Evolutionary conservation across 2,888 invertebrate species (phyloP).

Genomic region (Dastarcus helophoroides): DNA sequence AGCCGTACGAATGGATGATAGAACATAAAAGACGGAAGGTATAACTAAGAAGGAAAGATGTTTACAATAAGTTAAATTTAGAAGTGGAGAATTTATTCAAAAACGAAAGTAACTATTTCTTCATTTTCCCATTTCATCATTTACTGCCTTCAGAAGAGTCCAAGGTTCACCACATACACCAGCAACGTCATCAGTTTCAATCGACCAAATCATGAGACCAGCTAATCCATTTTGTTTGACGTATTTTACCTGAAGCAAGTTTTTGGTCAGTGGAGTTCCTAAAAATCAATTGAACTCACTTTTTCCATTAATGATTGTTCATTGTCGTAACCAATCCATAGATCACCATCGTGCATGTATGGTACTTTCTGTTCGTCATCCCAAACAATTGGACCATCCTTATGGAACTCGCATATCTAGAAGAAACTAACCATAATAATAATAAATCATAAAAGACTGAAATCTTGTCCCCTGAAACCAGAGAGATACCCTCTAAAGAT

Average conservation of each 20-base stretch:
- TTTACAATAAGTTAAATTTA: too few relatives aligned
- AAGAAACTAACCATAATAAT: too few relatives aligned
- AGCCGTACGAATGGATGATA: too few relatives aligned
- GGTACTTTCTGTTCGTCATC: slow-evolving; percentile 8
- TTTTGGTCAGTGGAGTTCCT: too few relatives aligned
- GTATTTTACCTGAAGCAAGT: slow-evolving; percentile 8
- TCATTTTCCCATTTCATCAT: too few relatives aligned
- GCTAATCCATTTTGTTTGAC: slow-evolving; percentile 7
- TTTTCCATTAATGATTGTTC: slow-evolving; percentile 6
- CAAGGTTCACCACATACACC: slow-evolving; percentile 15
- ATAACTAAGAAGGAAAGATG: too few relatives aligned
- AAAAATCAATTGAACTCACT: slow-evolving; percentile 5
- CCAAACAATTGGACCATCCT: slow-evolving; percentile 6
- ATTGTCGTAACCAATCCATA: slow-evolving; percentile 10
- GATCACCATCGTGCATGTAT: slow-evolving; percentile 7
- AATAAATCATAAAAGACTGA: too few relatives aligned
- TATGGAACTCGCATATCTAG: slow-evolving; percentile 8
- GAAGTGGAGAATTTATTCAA: too few relatives aligned
- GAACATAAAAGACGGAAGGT: too few relatives aligned
- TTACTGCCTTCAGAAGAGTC: neutral
- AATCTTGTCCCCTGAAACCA: too few relatives aligned
- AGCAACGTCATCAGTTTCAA: slow-evolving; percentile 18
- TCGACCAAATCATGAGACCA: slow-evolving; percentile 19
- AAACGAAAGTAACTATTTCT: too few relatives aligned
- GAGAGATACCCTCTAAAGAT: too few relatives aligned